These are phyloP conservation scores for Mechanitis messenoides DNA, from an alignment of 2,888 invertebrate genomes.

Conservation along the genomic window DNA sequence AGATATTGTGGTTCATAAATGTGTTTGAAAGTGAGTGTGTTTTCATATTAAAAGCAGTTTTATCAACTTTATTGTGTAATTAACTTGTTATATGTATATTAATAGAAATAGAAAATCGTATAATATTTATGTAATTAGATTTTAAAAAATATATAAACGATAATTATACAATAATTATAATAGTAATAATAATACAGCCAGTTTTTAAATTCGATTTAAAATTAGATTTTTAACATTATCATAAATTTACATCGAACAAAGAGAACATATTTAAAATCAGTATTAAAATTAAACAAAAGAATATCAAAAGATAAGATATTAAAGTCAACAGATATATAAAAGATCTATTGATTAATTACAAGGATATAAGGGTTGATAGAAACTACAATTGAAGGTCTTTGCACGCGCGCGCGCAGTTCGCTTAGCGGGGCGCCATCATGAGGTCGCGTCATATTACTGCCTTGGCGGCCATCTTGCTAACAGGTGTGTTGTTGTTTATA, in stretches of 20 bases:
- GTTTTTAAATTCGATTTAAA: too few species aligned
- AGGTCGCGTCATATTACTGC: constrained; percentile 26
- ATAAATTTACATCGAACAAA: too few species aligned
- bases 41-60: not conserved
- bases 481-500: constrained; percentile 29
- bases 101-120: too few species aligned
- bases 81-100: too few species aligned
- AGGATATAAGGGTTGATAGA: constrained; percentile 28
- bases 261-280: too few species aligned
- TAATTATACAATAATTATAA: too few species aligned
- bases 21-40: not conserved
- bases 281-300: constrained; percentile 11
- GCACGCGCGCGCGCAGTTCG: constrained; percentile 26
- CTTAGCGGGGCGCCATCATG: constrained; percentile 25
- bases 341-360: constrained; percentile 29
- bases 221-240: too few species aligned
- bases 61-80: not conserved
- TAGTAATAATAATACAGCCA: too few species aligned
- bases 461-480: constrained; percentile 24
- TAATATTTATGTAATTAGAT: too few species aligned
- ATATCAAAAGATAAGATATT: constrained; percentile 22
- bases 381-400: constrained; percentile 12
- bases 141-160: too few species aligned
- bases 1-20: not conserved
- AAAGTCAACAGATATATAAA: constrained; percentile 15